A percentile compares a stretch with the other conserved stretches of the same genome.
These are phyloP conservation scores for Abrostola tripartita DNA, from an alignment of 2,888 invertebrate species.

Conservation along the genomic window DNA sequence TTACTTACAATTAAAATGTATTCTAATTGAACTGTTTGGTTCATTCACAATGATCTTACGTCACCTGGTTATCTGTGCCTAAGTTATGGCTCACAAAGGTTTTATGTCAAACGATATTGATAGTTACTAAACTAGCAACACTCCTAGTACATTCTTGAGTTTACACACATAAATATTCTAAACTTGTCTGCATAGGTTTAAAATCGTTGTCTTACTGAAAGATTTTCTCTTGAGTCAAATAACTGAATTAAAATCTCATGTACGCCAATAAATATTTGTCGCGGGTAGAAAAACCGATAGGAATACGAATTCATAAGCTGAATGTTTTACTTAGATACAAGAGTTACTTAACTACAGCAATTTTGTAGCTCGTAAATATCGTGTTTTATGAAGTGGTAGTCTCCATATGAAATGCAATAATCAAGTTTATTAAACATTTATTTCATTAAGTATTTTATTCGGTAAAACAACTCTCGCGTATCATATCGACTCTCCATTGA, in stretches of 20 bases:
- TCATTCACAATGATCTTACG: constrained; percentile 36
- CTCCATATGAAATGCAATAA: too few relatives aligned
- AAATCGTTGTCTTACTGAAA: background rate
- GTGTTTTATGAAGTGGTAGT: too few relatives aligned
- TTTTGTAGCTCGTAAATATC: too few relatives aligned
- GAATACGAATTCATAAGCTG: too few relatives aligned
- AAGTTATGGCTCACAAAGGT: constrained; percentile 29
- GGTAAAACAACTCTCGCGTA: too few relatives aligned
- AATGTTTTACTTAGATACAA: too few relatives aligned
- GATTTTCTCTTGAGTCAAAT: background rate
- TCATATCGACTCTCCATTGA: too few relatives aligned
- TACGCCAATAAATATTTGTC: too few relatives aligned
- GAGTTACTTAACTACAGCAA: too few relatives aligned
- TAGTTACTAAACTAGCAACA: constrained; percentile 41
- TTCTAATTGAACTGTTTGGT: constrained; percentile 47
- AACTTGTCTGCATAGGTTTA: background rate
- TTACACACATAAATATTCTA: background rate
- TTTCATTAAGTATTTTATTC: too few relatives aligned
- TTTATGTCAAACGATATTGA: constrained; percentile 22
- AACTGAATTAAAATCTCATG: background rate
- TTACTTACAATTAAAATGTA: constrained; percentile 60
- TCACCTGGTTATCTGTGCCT: constrained; percentile 38
- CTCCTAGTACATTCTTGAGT: constrained; percentile 14
- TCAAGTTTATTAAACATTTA: too few relatives aligned
- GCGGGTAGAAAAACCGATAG: too few relatives aligned